Conservation (phyloP, 2,888 invertebrate species). For the Hydrotaea cyrtoneurina region DNA sequence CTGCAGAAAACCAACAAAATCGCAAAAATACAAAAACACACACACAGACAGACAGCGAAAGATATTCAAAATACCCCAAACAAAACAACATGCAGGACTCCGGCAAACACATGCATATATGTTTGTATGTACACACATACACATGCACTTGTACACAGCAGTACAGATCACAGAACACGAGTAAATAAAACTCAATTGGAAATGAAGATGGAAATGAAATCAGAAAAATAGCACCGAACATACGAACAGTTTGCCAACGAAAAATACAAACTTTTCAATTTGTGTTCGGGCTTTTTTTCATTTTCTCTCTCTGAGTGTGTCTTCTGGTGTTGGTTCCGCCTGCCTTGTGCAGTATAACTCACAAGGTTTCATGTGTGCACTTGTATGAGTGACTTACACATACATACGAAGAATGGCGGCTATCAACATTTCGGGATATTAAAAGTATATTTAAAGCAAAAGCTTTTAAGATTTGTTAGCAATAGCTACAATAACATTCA, state of each 20-base stretch:
- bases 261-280: conserved; percentile 57
- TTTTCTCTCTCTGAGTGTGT: background rate
- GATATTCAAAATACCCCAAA: background rate
- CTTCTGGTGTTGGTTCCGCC: background rate
- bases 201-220: conserved; percentile 33
- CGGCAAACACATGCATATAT: background rate
- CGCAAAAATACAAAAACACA: conserved; percentile 24
- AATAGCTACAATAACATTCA: background rate
- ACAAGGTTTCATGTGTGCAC: conserved; percentile 6
- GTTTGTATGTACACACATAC: conserved; percentile 41
- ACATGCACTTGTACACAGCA: conserved; percentile 61
- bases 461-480: conserved; percentile 56
- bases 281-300: conserved; percentile 33
- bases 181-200: conserved; percentile 54
- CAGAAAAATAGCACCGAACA: background rate
- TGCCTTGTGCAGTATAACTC: conserved; percentile 29
- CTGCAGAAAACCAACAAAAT: conserved; percentile 24
- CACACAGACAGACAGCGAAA: too few relatives aligned
- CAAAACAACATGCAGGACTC: conserved; percentile 21
- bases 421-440: conserved; percentile 43
- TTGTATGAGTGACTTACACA: conserved; percentile 17
- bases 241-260: background rate
- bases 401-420: background rate
- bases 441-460: conserved; percentile 48
- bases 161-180: conserved; percentile 4